Evolutionary conservation across 2,113 vertebrate genomes (phyloP).

Genomic region (Microcebus lehilahytsara): DNA sequence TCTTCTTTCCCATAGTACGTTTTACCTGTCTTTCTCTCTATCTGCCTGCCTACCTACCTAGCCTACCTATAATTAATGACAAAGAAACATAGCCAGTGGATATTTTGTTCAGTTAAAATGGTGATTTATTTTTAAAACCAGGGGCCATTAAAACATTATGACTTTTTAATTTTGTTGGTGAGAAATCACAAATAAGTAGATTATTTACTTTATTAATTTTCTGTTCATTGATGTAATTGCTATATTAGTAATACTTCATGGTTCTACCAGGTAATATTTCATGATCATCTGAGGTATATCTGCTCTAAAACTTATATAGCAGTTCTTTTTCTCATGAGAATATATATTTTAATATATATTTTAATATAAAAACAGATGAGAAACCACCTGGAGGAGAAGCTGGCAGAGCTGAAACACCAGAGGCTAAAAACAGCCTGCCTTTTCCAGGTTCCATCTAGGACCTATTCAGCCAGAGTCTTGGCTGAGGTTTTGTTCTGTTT

Average conservation of each 20-base stretch:
- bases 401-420: background rate
- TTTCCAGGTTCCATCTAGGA: background rate
- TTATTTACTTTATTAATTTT: conserved; percentile 6
- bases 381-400: background rate
- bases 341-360: no score
- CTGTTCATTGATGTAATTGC: background rate
- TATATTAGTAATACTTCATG: background rate
- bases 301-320: background rate
- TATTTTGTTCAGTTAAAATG: conserved; percentile 60
- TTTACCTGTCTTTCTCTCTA: background rate
- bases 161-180: background rate
- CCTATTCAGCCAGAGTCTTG: background rate
- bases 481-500: background rate
- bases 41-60: background rate
- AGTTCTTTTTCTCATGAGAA: background rate
- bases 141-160: background rate
- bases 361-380: background rate
- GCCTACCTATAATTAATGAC: background rate
- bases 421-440: background rate
- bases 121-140: conserved; percentile 46
- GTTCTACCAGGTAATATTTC: background rate
- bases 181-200: background rate
- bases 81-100: conserved; percentile 52
- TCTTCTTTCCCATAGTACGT: conserved; percentile 53
- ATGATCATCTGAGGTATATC: background rate